These are phyloP conservation scores for Pyrochroa serraticornis DNA, from an alignment of 2,888 invertebrate genomes.

Conservation along the genomic window DNA sequence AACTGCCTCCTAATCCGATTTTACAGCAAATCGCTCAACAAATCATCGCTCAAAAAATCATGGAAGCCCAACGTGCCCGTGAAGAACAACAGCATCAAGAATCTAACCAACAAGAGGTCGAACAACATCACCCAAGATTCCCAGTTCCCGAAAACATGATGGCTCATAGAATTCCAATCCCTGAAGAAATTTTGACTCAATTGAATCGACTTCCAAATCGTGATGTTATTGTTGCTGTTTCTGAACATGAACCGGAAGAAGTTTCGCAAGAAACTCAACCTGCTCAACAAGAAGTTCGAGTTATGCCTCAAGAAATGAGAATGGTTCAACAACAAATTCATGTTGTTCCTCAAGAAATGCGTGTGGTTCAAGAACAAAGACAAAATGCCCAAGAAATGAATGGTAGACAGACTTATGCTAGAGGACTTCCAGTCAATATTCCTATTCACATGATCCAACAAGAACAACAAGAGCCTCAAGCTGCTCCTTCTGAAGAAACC, in stretches of 20 bases:
- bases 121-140: constrained; percentile 36
- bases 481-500: constrained; percentile 63
- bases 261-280: constrained; percentile 17
- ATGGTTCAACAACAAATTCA: constrained; percentile 24
- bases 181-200: constrained; percentile 57
- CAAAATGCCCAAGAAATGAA: constrained; percentile 53
- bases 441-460: constrained; percentile 56
- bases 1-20: constrained; percentile 55
- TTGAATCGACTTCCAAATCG: constrained; percentile 55
- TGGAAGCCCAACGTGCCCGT: constrained; percentile 51
- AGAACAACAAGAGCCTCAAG: constrained; percentile 47
- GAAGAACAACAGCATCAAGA: constrained; percentile 46
- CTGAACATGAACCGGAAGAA: constrained; percentile 43
- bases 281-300: constrained; percentile 3
- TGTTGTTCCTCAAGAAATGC: constrained; percentile 38
- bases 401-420: constrained; percentile 54
- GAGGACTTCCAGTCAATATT: constrained; percentile 55
- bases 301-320: constrained; percentile 22
- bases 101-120: constrained; percentile 47
- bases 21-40: constrained; percentile 58
- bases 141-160: constrained; percentile 5
- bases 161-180: constrained; percentile 60
- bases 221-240: constrained; percentile 55
- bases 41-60: constrained; percentile 54
- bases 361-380: constrained; percentile 52